Base-by-base conservation (phyloP, 23 tunicate species). In the Halocynthia aurantium region DNA sequence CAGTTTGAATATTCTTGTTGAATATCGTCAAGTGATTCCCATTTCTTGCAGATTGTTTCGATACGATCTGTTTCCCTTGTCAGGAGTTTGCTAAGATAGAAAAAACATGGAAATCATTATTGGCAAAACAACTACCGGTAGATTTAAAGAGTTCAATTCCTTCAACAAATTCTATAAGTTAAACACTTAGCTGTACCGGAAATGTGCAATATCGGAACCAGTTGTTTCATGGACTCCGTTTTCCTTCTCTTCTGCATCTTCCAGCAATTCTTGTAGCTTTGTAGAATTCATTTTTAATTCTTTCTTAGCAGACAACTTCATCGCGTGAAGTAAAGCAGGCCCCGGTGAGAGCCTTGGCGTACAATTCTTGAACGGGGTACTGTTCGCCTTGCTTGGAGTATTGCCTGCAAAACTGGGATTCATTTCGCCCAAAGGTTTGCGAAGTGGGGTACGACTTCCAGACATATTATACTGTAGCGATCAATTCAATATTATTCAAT, bases 291-390 rank as follows among this genome's bases (percentile, higher is more conserved):
- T 65, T 15, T 5, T 0, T 15, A 65, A 15, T 65, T 65, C 70
- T 65, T 74, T 74, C 56, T 74, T 74, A n/a, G 78, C 78, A 8
- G 78, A 74, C 57, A 74, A 54, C 10, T 65, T 62, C 55, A 74
- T 74, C 9, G 60, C 78, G 20, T n/a, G 78, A 13, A 74, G 31
- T 64, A 74, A 74, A 10, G 78, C 78, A 8, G 78, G 78, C 18
- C 78, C 78, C 12, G 78, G 78, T 10, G 78, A 74, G 8, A 64
- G 55, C 57, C 56, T 74, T 11, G 78, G 78, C 2, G 78, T 74
- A 15, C 6, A 40, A 65, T 9, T 49, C 31, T 65, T 65, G 31
- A 11, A 65, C 0, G 70, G 70, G 4, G 44, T 31, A 31, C 44
- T 31, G 44, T 31, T 31, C 44, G 44, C 44, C 44, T 31, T 31